Base-by-base conservation (phyloP, 2,888 invertebrate species). In the Ceratothoa steindachneri region DNA sequence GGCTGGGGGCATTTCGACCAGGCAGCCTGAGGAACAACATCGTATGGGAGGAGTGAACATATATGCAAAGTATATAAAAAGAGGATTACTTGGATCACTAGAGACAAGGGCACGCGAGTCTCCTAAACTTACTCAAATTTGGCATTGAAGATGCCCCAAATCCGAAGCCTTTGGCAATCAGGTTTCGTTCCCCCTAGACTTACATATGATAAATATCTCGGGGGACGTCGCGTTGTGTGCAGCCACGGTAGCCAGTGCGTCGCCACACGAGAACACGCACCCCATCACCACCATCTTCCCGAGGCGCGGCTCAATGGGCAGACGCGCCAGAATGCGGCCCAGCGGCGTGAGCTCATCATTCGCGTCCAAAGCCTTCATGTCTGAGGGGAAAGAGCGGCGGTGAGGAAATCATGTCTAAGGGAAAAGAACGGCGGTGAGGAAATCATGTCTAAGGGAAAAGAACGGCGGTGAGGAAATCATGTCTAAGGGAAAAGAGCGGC, bases 261-360 rank as follows among this genome's bases (percentile, higher is more conserved):
- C 97, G 0, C 95, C 96, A 77, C 92, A 91, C 80, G 91, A 90
- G 82, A 98, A 91, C 72, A 96, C 90, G 80, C 93, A 91, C n/a
- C 95, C 95, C 9, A 97, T 87, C 31, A 99, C 92, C 88, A 97
- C 90, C 93, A 97, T 97, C 86, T 97, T 97, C 22, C 98, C 99
- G 4, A 99, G 87, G 0, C 95, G 89, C 0, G 99, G 98, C 82
- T 98, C 98, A 75, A 99, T 93, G 0, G 98, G 98, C 81, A 99
- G 84, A 80, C 94, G 91, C 3, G 98, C 98, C 7, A 99, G 87
- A 80, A 98, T 95, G 77, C 90, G 89, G 0, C 99, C 99, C 22
- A 98, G 87, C 0, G 97, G 93, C 0, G 98, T 99, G 75, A 99
- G 85, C 80, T 95, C 93, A 83, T 97, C 94, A 77, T 89, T 88